Evolutionary conservation across 37 sponge, comb jelly and placozoan genomes (phyloP).

Genomic region (Amphimedon queenslandica): DNA sequence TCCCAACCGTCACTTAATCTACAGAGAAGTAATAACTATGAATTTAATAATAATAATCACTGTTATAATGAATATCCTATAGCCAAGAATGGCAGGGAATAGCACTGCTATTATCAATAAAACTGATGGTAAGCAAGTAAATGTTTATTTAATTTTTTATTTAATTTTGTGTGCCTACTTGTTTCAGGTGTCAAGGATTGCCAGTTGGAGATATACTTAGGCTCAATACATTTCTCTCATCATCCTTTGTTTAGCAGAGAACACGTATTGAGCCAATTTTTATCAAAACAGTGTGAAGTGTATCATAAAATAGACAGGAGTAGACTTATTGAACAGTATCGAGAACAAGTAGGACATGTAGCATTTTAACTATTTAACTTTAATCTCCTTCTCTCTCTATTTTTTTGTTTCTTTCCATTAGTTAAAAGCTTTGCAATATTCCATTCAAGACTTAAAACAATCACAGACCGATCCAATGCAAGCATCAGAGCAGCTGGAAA

Average conservation of each 20-base stretch:
- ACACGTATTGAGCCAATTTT: constrained; percentile 61
- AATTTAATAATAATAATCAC: not conserved
- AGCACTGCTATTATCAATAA: not conserved
- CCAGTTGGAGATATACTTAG: constrained; percentile 61
- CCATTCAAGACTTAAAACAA: not conserved
- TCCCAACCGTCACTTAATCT: not conserved
- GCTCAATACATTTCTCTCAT: constrained; percentile 71
- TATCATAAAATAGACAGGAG: constrained; percentile 5
- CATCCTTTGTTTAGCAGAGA: constrained; percentile 86
- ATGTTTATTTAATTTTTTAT: too few species aligned
- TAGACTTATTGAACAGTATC: constrained; percentile 14
- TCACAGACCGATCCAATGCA: too few species aligned
- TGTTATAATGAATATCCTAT: not conserved
- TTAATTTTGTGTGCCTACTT: not conserved
- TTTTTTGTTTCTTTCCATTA: not conserved
- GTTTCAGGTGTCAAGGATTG: constrained; percentile 13
- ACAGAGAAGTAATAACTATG: not conserved
- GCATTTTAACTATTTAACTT: not conserved
- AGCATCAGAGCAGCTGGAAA: too few species aligned
- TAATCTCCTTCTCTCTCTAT: not conserved
- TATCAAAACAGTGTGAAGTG: constrained; percentile 32
- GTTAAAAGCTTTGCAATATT: not conserved
- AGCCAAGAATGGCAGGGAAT: not conserved
- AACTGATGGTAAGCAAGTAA: not conserved
- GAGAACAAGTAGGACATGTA: not conserved